phyloP scores from a whole-genome alignment of 1,140 invertebrate genomes.

The Phymastichus coffea region DNA sequence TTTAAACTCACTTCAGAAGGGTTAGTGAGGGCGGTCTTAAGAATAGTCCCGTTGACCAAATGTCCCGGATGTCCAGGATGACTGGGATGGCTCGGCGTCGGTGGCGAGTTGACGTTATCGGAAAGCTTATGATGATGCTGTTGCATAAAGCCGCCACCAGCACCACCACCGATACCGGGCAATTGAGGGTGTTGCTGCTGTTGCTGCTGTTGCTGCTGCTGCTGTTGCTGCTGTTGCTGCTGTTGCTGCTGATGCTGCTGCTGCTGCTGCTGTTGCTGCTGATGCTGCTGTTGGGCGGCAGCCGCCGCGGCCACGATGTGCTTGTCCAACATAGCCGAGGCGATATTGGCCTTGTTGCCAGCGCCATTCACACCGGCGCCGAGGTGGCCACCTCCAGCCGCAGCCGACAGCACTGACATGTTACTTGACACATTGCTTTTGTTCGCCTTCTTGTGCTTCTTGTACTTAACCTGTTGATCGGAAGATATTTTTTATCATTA shows the following conservation, averaged over 20 bases:
- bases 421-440: conserved; percentile 58
- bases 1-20: conserved; percentile 73
- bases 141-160: conserved; percentile 47
- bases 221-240: conserved; percentile 53
- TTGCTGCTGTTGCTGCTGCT: conserved; percentile 49
- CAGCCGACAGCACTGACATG: conserved; percentile 34
- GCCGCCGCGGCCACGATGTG: conserved; percentile 50
- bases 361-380: conserved; percentile 53
- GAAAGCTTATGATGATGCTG: conserved; percentile 53
- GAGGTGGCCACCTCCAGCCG: conserved; percentile 42
- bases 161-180: not conserved
- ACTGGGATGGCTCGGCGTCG: conserved; percentile 51
- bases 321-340: conserved; percentile 57
- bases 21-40: conserved; percentile 91
- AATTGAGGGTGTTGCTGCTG: conserved; percentile 50
- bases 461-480: conserved; percentile 83
- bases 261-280: conserved; percentile 51
- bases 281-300: conserved; percentile 51
- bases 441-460: conserved; percentile 89
- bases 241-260: conserved; percentile 43
- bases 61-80: conserved; percentile 60
- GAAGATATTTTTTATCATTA: not conserved
- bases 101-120: conserved; percentile 50
- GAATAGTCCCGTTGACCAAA: conserved; percentile 85
- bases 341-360: conserved; percentile 48